phyloP scores from a whole-genome alignment of 2,888 invertebrate genomes.

The Ctenicera cuprea region DNA sequence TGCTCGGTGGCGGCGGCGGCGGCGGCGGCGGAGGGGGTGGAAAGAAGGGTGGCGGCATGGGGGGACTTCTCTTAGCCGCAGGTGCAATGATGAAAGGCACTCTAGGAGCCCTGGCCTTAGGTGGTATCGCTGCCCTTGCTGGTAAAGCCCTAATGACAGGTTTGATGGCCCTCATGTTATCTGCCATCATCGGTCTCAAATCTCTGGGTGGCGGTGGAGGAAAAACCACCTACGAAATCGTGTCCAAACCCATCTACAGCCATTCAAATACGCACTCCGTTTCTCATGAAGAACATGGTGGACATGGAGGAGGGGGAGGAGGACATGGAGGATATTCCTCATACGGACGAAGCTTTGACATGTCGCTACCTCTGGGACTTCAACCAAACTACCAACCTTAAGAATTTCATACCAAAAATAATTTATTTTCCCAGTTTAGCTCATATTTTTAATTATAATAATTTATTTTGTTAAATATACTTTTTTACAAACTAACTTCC shows the following conservation, averaged over 20 bases:
- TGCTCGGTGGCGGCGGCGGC: slow-evolving; percentile 69
- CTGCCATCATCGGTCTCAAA: slow-evolving; percentile 86
- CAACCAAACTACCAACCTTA: slow-evolving; percentile 79
- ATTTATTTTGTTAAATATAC: slow-evolving; percentile 51
- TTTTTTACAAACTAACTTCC: neutral
- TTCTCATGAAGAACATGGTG: slow-evolving; percentile 79
- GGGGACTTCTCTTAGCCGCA: slow-evolving; percentile 73
- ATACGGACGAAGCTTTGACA: slow-evolving; percentile 74
- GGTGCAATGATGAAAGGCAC: slow-evolving; percentile 81
- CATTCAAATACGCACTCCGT: slow-evolving; percentile 80
- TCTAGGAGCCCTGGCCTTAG: slow-evolving; percentile 81
- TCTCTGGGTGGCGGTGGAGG: slow-evolving; percentile 80
- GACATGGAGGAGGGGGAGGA: slow-evolving; percentile 75
- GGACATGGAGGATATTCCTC: slow-evolving; percentile 72
- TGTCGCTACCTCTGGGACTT: slow-evolving; percentile 69
- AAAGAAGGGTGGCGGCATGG: slow-evolving; percentile 76
- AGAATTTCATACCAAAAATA: slow-evolving; percentile 49
- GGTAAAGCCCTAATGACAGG: slow-evolving; percentile 91
- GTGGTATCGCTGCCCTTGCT: slow-evolving; percentile 85
- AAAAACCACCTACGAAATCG: slow-evolving; percentile 89
- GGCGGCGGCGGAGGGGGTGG: slow-evolving; percentile 66
- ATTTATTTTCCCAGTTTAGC: slow-evolving; percentile 55
- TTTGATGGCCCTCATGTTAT: slow-evolving; percentile 85
- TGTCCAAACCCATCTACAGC: slow-evolving; percentile 87
- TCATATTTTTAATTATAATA: slow-evolving; percentile 53